Base-by-base conservation (phyloP, 37 sponge, comb jelly and placozoan species). In the Oscarella lobularis region DNA sequence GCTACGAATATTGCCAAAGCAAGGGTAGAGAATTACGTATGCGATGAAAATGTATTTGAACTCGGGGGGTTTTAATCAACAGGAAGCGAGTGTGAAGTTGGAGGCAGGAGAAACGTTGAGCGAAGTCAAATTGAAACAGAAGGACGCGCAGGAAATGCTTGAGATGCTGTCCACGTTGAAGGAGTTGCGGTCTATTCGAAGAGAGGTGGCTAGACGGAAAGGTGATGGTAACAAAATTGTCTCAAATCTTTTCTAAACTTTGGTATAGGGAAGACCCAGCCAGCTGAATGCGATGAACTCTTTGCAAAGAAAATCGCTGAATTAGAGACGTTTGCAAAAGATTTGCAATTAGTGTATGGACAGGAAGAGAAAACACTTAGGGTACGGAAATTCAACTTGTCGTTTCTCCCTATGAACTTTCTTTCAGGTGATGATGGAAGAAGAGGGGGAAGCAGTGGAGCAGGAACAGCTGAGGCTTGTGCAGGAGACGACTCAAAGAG, bases 41-140 rank as follows among this genome's bases (percentile, higher is more conserved):
- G 9, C 60, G 9, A 48, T 48, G 60, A 48, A 9, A 9, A 20
- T 48, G 9, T 9, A 27, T 9, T 48, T 48, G 60, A 48, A 20
- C 60, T 27, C 60, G 20, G 60, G 9, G 60, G 9, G 60, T 27
- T 48, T 20, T 27, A 27, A 27, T 27, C 20, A 20, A 48, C 9
- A 20, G 60, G 20, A 48, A 48, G 60, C 60, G 60, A 48, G 20
- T 48, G n/a, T 48, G 20, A 48, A 20, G 20, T 20, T 48, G 60
- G 60, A 48, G 20, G 60, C 60, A 48, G 60, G 60, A 48, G 60
- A 48, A 20, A 48, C 60, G 60, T 48, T 48, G 60, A 48, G 14
- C 20, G 60, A 48, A 20, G 60, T 48, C 14, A 48, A 48, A 20
- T 9, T 20, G 9, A 48, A 48, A 48, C 60, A 48, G 20, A 9